Percentiles rank a stretch among this genome's conserved stretches.
Conservation (phyloP, 2,888 invertebrate species). For the Atrina japonica region DNA sequence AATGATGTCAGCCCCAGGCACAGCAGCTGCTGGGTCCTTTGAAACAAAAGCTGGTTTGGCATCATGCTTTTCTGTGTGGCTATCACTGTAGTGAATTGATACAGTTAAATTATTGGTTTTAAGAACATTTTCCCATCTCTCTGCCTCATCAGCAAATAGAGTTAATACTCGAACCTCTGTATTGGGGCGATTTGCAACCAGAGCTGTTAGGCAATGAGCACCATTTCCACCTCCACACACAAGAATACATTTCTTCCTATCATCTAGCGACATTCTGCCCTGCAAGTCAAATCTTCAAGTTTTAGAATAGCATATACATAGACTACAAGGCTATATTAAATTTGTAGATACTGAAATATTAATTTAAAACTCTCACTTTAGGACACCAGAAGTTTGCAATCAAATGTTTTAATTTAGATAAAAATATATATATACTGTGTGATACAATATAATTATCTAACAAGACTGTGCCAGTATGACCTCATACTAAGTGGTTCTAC, state of each 20-base stretch:
- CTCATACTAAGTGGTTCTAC: too few relatives aligned
- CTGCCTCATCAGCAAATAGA: constrained; percentile 67
- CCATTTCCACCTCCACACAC: constrained; percentile 74
- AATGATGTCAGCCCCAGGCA: constrained; percentile 63
- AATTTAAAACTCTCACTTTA: too few relatives aligned
- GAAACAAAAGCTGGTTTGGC: constrained; percentile 55
- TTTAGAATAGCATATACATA: too few relatives aligned
- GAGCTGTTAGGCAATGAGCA: constrained; percentile 67
- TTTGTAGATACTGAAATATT: too few relatives aligned
- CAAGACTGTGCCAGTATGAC: too few relatives aligned
- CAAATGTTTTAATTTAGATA: too few relatives aligned
- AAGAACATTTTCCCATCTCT: constrained; percentile 58
- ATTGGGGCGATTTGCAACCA: constrained; percentile 60
- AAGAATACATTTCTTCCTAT: constrained; percentile 35
- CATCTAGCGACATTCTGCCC: too few relatives aligned
- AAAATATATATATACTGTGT: too few relatives aligned
- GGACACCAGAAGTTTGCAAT: too few relatives aligned
- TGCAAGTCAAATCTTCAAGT: too few relatives aligned
- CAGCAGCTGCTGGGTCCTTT: constrained; percentile 58
- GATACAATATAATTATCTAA: too few relatives aligned
- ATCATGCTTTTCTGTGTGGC: constrained; percentile 36
- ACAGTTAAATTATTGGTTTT: constrained; percentile 45
- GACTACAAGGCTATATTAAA: too few relatives aligned
- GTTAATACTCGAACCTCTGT: constrained; percentile 65
- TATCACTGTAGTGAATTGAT: constrained; percentile 42